A percentile compares a stretch with the other conserved stretches of the same genome.
These are phyloP conservation scores for Nasonia giraulti DNA, from an alignment of 1,140 invertebrate species.

Conservation along the genomic window DNA sequence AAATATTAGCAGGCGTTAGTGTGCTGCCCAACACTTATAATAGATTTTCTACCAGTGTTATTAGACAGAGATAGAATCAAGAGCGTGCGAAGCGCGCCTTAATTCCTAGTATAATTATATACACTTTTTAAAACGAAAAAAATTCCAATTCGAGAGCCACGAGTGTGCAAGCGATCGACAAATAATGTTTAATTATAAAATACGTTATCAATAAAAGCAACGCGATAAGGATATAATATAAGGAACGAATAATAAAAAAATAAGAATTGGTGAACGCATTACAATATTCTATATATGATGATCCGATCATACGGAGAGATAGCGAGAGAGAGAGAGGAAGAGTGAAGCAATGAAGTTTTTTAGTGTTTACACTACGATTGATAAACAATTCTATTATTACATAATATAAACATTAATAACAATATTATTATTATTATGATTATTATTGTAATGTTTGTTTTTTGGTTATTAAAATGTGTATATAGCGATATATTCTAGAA, in stretches of 20 bases:
- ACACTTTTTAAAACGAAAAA: not conserved
- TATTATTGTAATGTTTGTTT: slow-evolving; percentile 75
- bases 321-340: slow-evolving; percentile 49
- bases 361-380: slow-evolving; percentile 73
- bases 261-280: not conserved
- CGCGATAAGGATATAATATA: slow-evolving; percentile 49
- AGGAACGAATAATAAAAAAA: not conserved
- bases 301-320: slow-evolving; percentile 53
- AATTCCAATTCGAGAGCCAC: slow-evolving; percentile 52
- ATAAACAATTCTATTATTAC: slow-evolving; percentile 72
- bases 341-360: slow-evolving; percentile 65
- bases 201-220: slow-evolving; percentile 55
- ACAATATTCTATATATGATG: slow-evolving; percentile 16
- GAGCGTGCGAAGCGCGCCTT: too few species aligned
- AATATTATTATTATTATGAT: slow-evolving; percentile 64
- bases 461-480: slow-evolving; percentile 75
- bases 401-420: slow-evolving; percentile 70
- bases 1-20: too few species aligned
- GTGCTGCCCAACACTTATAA: too few species aligned
- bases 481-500: slow-evolving; percentile 69
- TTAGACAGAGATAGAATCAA: too few species aligned
- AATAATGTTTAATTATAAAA: slow-evolving; percentile 62
- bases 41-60: too few species aligned
- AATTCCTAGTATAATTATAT: not conserved
- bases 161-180: slow-evolving; percentile 58